Evolutionary conservation across 2,888 invertebrate genomes (phyloP), one percentile per base, ranked within the genome.

Genomic region (Cryptocephalus primarius): DNA sequence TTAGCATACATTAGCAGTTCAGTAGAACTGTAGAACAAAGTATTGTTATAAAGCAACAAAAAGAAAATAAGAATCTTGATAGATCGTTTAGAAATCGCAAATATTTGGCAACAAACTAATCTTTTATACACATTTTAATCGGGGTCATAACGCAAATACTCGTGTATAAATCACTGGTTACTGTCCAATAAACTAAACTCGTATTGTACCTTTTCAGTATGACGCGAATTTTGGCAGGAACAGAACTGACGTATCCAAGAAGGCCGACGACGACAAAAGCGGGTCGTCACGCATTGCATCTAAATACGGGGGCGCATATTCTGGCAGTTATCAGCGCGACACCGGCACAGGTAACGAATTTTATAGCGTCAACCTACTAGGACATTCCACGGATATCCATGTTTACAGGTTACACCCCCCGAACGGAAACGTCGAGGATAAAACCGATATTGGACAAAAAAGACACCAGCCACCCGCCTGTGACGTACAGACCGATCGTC

Each of bases 401-500:
- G 22, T 22, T 22, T 22, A 46, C 42, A 54, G 54, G 54, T 39
- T 54, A 48, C 32, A 42, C 42, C 9, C 46, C 47, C 34, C 43
- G 50, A 45, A 22, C 46, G 12, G 51, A 53, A 9, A 46, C 42
- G 9, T 49, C 55, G 31, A 54, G 59, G 43, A 51, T 57, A 13
- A 64, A 64, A 52, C 54, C 61, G 8, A 12, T 55, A 22, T 31
- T 60, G 45, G 62, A 70, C 44, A 73, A 66, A 53, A 71, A 69
- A 54, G 71, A 71, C 13, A 61, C 65, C 12, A 62, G 53, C 45
- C 71, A 72, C 60, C 70, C 73, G 14, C 70, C 70, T 11, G 63
- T 71, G 1, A 67, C 72, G 1, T 80, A 79, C 59, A 71, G 75
- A 59, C 55, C 67, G 41, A 34, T 69, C 33, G 49, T 57, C 9